Percentiles rank a stretch among this genome's conserved stretches.
These are phyloP conservation scores for Galemys pyrenaicus DNA, from an alignment of 2,113 vertebrate species.

Conservation along the genomic window DNA sequence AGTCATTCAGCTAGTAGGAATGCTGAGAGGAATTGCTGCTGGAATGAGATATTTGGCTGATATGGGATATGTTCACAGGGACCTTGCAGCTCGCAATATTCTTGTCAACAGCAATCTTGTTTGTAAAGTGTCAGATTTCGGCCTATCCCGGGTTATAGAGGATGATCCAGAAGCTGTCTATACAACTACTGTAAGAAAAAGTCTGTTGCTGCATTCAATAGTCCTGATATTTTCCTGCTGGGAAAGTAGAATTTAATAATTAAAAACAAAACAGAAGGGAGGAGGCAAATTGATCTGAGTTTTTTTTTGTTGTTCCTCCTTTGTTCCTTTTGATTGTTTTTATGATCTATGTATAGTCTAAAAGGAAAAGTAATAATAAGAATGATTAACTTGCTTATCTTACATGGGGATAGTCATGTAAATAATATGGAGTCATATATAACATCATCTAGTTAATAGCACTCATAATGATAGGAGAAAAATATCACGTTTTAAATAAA, in stretches of 20 bases:
- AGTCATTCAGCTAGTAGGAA: conserved; percentile 98
- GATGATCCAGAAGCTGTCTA: conserved; percentile 99
- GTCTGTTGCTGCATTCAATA: background rate
- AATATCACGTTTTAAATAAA: background rate
- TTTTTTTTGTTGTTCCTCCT: background rate
- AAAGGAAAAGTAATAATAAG: background rate
- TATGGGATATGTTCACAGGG: conserved; percentile 99
- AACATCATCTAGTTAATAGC: background rate
- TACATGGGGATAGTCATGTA: background rate
- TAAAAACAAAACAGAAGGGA: background rate
- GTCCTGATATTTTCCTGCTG: background rate
- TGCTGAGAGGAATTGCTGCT: conserved; percentile 97
- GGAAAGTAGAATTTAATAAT: background rate
- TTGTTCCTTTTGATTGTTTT: background rate
- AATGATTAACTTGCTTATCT: background rate
- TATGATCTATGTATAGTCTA: background rate
- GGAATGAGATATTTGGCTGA: conserved; percentile 99
- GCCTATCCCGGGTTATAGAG: conserved; percentile 97
- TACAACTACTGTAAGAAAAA: conserved; percentile 95
- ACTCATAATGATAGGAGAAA: background rate
- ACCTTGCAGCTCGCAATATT: conserved; percentile 97
- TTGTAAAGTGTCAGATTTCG: conserved; percentile 99
- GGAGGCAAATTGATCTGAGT: background rate
- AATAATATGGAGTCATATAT: background rate
- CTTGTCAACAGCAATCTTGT: conserved; percentile 99